Conservation (phyloP, 92 coral and sea anemone species). For the Siderastrea radians region DNA sequence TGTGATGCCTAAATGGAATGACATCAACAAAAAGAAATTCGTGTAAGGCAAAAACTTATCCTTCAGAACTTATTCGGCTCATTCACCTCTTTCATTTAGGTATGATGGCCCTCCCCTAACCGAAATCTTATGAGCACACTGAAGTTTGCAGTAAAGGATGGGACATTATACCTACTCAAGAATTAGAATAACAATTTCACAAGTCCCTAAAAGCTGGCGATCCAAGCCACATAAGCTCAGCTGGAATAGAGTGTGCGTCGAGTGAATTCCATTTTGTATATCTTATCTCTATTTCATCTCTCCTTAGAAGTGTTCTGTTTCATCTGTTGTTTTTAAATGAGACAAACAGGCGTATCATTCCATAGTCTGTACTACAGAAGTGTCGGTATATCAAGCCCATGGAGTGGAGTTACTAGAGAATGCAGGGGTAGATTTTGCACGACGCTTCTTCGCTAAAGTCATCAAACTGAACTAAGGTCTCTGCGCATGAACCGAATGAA, state of each 20-base stretch:
- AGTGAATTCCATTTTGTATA: not conserved
- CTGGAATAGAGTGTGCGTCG: not conserved
- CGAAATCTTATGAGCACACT: not conserved
- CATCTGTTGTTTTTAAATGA: too few species aligned
- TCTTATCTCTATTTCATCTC: too few species aligned
- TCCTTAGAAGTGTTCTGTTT: too few species aligned
- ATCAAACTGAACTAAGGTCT: not conserved
- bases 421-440: constrained; percentile 5
- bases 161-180: not conserved
- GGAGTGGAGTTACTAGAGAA: not conserved
- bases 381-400: not conserved
- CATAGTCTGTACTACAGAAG: not conserved
- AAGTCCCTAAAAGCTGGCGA: not conserved
- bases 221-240: not conserved
- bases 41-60: not conserved
- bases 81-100: not conserved
- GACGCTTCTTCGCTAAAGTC: constrained; percentile 24
- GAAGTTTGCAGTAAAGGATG: not conserved
- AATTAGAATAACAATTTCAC: too few species aligned
- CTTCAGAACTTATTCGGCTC: not conserved
- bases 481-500: constrained; percentile 5
- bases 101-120: not conserved
- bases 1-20: too few species aligned
- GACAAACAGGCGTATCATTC: not conserved
- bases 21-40: too few species aligned